A percentile compares a stretch with the other conserved stretches of the same genome.
phyloP scores from a whole-genome alignment of 2,888 invertebrate species.

The Siphlonurus alternatus region DNA sequence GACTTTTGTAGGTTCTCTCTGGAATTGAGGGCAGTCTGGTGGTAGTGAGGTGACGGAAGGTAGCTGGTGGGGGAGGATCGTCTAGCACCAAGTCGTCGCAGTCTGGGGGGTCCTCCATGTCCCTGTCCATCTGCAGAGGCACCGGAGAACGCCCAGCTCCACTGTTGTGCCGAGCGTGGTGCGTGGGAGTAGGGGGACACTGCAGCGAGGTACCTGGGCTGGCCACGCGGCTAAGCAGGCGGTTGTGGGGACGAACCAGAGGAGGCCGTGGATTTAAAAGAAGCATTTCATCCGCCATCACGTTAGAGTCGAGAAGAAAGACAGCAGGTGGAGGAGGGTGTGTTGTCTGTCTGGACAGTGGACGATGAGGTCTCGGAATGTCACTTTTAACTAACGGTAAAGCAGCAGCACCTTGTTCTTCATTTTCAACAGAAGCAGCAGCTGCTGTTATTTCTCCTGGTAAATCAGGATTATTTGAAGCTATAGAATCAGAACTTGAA shows the following conservation, averaged over 20 bases:
- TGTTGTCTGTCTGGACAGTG: constrained; percentile 46
- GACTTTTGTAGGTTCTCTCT: constrained; percentile 46
- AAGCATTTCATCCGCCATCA: not conserved
- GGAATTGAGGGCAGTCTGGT: constrained; percentile 68
- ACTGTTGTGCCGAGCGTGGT: constrained; percentile 50
- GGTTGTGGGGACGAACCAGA: constrained; percentile 24
- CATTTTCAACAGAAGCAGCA: not conserved
- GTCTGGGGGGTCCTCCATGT: constrained; percentile 8
- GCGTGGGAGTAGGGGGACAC: constrained; percentile 77
- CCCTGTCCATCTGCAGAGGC: not conserved
- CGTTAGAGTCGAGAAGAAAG: not conserved
- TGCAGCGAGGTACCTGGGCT: constrained; percentile 31
- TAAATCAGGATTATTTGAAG: not conserved
- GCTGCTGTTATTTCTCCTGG: not conserved
- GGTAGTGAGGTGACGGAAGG: constrained; percentile 44
- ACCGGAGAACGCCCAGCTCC: not conserved
- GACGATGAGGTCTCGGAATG: constrained; percentile 34
- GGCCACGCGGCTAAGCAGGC: constrained; percentile 19
- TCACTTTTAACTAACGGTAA: constrained; percentile 25
- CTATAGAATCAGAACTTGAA: constrained; percentile 12
- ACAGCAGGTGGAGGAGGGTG: constrained; percentile 25
- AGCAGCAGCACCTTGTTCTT: not conserved
- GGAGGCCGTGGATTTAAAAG: constrained; percentile 10
- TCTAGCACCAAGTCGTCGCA: constrained; percentile 8
- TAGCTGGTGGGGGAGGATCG: constrained; percentile 9